Evolutionary conservation across 2,888 invertebrate species (phyloP).

Genomic region (Coenonympha glycerion): DNA sequence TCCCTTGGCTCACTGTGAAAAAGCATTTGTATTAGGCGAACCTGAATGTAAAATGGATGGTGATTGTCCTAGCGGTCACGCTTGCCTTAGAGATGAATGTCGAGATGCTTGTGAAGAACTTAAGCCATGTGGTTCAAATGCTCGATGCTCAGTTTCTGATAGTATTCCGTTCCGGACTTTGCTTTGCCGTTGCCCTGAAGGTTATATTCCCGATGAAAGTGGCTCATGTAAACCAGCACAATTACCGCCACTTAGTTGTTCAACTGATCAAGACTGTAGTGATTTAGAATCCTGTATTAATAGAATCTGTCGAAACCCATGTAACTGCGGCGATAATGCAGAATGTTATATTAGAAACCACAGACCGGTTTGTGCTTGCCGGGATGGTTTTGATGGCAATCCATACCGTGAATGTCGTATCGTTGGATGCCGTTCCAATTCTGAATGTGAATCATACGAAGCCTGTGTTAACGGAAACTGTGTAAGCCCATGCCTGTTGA

Average conservation of each 20-base stretch:
- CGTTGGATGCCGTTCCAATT: slow-evolving; percentile 87
- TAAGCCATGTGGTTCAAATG: slow-evolving; percentile 84
- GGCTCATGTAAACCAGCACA: slow-evolving; percentile 86
- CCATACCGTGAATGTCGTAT: slow-evolving; percentile 87
- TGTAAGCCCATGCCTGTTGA: slow-evolving; percentile 88
- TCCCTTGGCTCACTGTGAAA: slow-evolving; percentile 84
- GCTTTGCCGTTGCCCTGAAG: slow-evolving; percentile 91
- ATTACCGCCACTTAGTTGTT: slow-evolving; percentile 84
- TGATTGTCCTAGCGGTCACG: slow-evolving; percentile 87
- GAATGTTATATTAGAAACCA: slow-evolving; percentile 88
- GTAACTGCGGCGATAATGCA: slow-evolving; percentile 90
- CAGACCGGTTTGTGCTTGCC: slow-evolving; percentile 90
- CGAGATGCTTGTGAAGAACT: slow-evolving; percentile 85
- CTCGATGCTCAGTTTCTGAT: slow-evolving; percentile 88
- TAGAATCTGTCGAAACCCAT: slow-evolving; percentile 89
- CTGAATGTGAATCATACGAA: slow-evolving; percentile 88
- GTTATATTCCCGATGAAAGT: slow-evolving; percentile 86
- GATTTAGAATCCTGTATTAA: slow-evolving; percentile 89
- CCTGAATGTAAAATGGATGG: slow-evolving; percentile 85
- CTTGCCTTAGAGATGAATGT: slow-evolving; percentile 86
- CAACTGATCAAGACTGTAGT: slow-evolving; percentile 85
- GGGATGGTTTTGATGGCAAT: slow-evolving; percentile 89
- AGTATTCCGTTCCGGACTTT: slow-evolving; percentile 90
- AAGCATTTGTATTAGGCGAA: slow-evolving; percentile 61
- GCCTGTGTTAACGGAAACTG: slow-evolving; percentile 91